Percentiles rank a stretch among this genome's conserved stretches.
These are phyloP conservation scores for Aleiodes testaceus DNA, from an alignment of 2,888 invertebrate species.

Conservation along the genomic window DNA sequence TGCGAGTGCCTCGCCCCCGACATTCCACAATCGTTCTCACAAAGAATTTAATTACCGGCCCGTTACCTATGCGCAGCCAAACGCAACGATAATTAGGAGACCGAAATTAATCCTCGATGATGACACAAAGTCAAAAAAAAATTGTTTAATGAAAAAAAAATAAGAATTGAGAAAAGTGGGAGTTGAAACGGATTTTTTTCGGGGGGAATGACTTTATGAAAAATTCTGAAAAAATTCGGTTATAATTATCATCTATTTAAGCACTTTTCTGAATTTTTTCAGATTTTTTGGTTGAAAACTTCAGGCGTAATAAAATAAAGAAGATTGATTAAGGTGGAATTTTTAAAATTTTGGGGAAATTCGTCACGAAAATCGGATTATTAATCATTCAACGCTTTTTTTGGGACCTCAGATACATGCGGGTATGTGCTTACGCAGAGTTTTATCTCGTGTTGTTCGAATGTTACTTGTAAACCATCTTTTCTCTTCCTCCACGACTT, in stretches of 20 bases:
- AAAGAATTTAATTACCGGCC: conserved; percentile 71
- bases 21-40: conserved; percentile 68
- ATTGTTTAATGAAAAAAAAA: neutral
- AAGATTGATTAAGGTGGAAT: too few species aligned
- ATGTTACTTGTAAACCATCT: conserved; percentile 46
- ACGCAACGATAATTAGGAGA: conserved; percentile 50
- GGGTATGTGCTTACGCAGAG: neutral
- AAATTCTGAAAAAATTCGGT: neutral
- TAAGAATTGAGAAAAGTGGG: neutral
- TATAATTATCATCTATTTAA: too few species aligned
- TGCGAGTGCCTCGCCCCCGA: conserved; percentile 55
- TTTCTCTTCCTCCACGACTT: conserved; percentile 12
- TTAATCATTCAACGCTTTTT: neutral
- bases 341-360: neutral
- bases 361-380: too few species aligned
- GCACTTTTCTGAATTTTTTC: too few species aligned
- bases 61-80: conserved; percentile 48
- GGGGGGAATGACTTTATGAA: neutral
- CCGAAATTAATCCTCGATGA: conserved; percentile 32
- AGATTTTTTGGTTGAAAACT: too few species aligned
- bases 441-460: neutral
- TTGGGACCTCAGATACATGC: neutral
- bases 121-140: conserved; percentile 7
- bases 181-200: too few species aligned
- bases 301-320: too few species aligned